These are phyloP conservation scores for Coracias cyanogaster DNA, from an alignment of 2,797 vertebrate genomes.

Conservation along the genomic window DNA sequence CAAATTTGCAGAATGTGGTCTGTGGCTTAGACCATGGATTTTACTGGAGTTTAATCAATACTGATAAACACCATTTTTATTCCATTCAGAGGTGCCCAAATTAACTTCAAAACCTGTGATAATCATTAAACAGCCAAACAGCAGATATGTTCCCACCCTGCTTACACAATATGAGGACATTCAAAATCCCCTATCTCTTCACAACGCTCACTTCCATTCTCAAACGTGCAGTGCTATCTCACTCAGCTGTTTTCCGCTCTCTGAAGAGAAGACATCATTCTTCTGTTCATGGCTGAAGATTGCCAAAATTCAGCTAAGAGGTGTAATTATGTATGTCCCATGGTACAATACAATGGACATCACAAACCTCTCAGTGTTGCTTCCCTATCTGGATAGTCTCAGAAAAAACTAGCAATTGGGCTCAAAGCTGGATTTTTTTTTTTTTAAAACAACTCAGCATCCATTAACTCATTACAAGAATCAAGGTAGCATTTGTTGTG, in stretches of 20 bases:
- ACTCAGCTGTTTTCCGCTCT: neutral
- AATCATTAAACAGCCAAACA: neutral
- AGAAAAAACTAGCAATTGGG: neutral
- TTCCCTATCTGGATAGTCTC: neutral
- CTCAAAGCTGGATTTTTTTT: neutral
- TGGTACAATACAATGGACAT: fast-evolving
- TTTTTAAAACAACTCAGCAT: neutral
- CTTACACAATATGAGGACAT: neutral
- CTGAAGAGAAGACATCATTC: fast-evolving
- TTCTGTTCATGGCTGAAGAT: neutral
- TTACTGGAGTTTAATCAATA: neutral
- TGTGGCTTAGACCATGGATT: neutral
- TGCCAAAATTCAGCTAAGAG: neutral
- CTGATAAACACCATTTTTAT: neutral
- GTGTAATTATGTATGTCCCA: neutral
- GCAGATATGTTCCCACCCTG: neutral
- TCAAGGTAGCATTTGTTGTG: neutral
- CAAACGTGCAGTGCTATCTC: neutral
- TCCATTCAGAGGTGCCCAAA: neutral
- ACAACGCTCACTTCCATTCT: neutral
- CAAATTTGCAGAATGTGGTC: neutral
- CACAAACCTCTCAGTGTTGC: neutral
- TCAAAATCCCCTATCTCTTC: neutral
- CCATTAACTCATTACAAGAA: neutral
- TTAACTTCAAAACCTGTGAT: neutral